phyloP scores from a whole-genome alignment of 2,113 vertebrate species.

The Pipra filicauda region DNA sequence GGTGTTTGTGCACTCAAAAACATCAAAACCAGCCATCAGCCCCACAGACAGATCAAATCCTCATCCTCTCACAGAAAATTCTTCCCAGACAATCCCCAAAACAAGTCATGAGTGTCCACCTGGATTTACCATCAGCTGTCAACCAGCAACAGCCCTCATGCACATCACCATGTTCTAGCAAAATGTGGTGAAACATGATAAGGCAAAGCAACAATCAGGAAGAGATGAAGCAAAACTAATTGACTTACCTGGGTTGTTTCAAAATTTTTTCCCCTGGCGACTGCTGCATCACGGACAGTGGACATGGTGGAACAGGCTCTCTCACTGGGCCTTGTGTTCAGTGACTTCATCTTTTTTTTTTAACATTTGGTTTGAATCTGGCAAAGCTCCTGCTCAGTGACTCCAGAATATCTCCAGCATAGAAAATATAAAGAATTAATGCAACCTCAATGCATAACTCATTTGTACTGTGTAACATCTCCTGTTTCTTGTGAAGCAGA shows the following conservation, averaged over 20 bases:
- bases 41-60: rapidly evolving
- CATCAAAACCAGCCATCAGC: neutral
- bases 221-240: neutral
- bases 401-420: neutral
- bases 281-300: neutral
- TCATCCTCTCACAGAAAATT: neutral
- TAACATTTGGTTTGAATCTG: neutral
- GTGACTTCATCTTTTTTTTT: neutral
- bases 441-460: neutral
- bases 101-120: neutral
- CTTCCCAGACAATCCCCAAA: neutral
- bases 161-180: neutral
- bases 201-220: neutral
- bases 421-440: neutral
- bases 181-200: neutral
- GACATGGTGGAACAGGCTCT: neutral
- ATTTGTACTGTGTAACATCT: neutral
- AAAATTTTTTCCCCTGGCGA: neutral
- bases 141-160: neutral
- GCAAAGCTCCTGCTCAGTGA: neutral
- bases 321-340: neutral
- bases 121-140: neutral
- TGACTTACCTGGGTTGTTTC: neutral
- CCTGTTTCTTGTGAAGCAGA: neutral
- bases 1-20: neutral